Evolutionary conservation across 2,797 vertebrate species (phyloP).

Genomic region (Anniella stebbinsi): DNA sequence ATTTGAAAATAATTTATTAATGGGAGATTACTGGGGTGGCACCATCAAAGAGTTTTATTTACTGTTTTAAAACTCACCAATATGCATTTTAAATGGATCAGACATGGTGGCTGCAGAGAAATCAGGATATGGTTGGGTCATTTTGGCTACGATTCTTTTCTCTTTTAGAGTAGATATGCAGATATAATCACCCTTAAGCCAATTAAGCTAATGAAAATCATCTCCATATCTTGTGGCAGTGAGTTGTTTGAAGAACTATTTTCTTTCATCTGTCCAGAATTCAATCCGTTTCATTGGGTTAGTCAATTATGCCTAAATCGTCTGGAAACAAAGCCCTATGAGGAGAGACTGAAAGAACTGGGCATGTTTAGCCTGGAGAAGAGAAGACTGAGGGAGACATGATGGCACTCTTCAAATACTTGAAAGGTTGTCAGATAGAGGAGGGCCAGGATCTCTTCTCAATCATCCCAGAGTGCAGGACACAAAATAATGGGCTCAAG

Average conservation of each 20-base stretch:
- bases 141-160: not conserved
- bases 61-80: slow-evolving; percentile 44
- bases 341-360: no score
- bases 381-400: no score
- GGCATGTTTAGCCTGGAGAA: no score
- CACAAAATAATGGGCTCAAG: no score
- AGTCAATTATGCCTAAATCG: not conserved
- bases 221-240: not conserved
- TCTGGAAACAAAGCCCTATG: no score
- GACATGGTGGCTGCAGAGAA: not conserved
- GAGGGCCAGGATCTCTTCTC: no score
- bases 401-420: no score
- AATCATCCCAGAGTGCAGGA: no score
- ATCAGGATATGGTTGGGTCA: not conserved
- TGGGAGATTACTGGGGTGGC: slow-evolving; percentile 26
- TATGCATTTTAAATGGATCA: slow-evolving; percentile 15
- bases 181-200: not conserved
- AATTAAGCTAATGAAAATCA: not conserved
- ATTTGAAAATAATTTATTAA: slow-evolving; percentile 47
- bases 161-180: not conserved
- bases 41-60: slow-evolving; percentile 43
- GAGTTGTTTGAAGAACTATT: not conserved
- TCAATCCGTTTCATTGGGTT: not conserved
- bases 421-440: no score
- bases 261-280: not conserved